Evolutionary conservation across 2,888 invertebrate species (phyloP).

Genomic region (Sarcophaga caerulescens): DNA sequence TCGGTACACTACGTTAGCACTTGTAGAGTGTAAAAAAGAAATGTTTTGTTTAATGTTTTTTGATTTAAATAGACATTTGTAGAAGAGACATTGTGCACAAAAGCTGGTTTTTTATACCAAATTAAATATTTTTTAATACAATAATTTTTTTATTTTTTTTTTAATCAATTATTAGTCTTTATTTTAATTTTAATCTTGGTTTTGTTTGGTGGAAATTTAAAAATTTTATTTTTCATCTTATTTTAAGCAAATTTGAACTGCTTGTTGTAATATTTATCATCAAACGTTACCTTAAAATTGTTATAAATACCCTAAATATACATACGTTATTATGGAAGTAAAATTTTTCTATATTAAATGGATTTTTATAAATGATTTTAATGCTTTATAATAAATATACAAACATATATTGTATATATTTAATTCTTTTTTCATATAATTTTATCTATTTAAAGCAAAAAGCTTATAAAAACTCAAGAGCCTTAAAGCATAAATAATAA

Average conservation of each 20-base stretch:
- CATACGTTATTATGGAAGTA: slow-evolving; percentile 29
- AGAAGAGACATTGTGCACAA: too few relatives aligned
- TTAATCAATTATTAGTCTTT: too few relatives aligned
- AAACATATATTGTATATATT: not conserved
- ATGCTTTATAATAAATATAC: not conserved
- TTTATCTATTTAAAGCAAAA: slow-evolving; percentile 15
- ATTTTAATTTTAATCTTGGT: too few relatives aligned
- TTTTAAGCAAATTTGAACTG: not conserved
- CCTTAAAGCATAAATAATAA: slow-evolving; percentile 20
- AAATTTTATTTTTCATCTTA: not conserved
- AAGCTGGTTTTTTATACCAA: too few relatives aligned
- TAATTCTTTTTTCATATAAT: not conserved
- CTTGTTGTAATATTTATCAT: not conserved
- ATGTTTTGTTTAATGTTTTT: too few relatives aligned
- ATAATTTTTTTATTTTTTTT: too few relatives aligned
- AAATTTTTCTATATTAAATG: slow-evolving; percentile 16
- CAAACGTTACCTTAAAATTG: not conserved
- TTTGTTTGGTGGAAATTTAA: too few relatives aligned
- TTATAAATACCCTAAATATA: slow-evolving; percentile 1
- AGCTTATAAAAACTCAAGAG: slow-evolving; percentile 12
- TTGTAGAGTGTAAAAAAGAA: too few relatives aligned
- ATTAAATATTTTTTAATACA: too few relatives aligned
- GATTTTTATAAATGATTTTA: not conserved
- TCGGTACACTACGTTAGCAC: too few relatives aligned
- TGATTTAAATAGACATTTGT: too few relatives aligned